These are phyloP conservation scores for Gandaritis pyraliata DNA, from an alignment of 2,888 invertebrate species.

Conservation along the genomic window DNA sequence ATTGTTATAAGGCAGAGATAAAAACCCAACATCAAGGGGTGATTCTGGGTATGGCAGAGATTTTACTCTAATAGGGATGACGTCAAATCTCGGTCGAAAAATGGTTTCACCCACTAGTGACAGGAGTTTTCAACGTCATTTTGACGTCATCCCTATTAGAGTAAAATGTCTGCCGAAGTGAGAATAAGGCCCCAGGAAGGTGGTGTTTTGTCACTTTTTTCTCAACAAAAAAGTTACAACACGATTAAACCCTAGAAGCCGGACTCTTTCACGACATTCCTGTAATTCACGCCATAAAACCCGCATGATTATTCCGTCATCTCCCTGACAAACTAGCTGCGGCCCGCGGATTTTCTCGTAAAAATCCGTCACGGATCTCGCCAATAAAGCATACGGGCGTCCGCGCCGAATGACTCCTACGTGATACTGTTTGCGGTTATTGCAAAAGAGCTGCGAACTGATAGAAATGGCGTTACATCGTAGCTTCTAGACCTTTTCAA, in stretches of 20 bases:
- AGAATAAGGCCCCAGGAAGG: no score
- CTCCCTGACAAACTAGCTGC: conserved; percentile 41
- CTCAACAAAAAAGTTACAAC: no score
- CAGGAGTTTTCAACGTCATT: no score
- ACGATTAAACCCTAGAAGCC: neutral
- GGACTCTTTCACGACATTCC: conserved; percentile 17
- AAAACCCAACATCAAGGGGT: no score
- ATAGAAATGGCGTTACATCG: conserved; percentile 35
- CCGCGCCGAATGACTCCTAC: conserved; percentile 67
- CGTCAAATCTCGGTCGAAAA: no score
- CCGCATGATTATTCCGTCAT: conserved; percentile 34
- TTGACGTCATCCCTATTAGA: no score
- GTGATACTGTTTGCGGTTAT: conserved; percentile 63
- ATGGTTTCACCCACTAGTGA: no score
- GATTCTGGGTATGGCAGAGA: no score
- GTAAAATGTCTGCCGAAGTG: no score
- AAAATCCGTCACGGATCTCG: conserved; percentile 66
- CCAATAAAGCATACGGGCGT: conserved; percentile 68
- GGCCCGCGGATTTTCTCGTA: conserved; percentile 65
- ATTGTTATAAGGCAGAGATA: no score
- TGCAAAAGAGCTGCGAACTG: conserved; percentile 32
- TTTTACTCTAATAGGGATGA: no score
- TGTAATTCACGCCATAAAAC: conserved; percentile 34
- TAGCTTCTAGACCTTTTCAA: neutral
- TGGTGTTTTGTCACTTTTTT: no score